Base-by-base conservation (phyloP, 2,888 invertebrate genomes). In the Phengaris arion region DNA sequence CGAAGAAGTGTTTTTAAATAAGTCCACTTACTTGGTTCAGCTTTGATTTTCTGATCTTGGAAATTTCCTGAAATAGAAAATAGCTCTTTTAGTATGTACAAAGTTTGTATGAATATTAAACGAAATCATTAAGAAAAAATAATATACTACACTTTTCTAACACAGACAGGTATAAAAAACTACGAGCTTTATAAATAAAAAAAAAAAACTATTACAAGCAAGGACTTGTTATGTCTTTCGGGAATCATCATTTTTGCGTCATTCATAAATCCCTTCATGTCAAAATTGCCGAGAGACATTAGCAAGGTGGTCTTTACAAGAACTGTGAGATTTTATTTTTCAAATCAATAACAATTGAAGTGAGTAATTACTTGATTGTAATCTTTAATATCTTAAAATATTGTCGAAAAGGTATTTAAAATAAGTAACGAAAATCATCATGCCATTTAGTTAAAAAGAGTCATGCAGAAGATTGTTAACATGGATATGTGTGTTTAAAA, bases 11-110 rank as follows among this genome's bases (percentile, higher is more conserved):
- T 35, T 64, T 64, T 12, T 64, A 35, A 45, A 12, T 45, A 45
- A 9, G 12, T 6, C 35, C 2, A 76, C 84, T 83, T 45, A 90
- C 85, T 85, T 0, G 92, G 92, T 77, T 93, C 92, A 2, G 86
- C 80, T 78, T 92, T 92, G 76, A 92, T 89, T 35, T 83, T 81
- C 57, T 76, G 78, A 46, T 81, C 81, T n/a, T 76, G 77, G n/a
- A 79, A 80, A 3, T 55, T 75, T 69, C 80, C 81, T 82, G 81
- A 13, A 79, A 79, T 57, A 68, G 10, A 74, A 70, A 22, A 35
- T 59, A 59, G 6, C 1, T 5, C 45, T 13, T 64, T 64, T 45
- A 64, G 13, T 64, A 45, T 48, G 12, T 59, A 9, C 46, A 72
- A 64, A 57, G 35, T 52, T 52, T 52, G 64, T n/a, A 55, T n/a